Percentiles rank a stretch among this genome's conserved stretches.
Conservation (phyloP, 2,888 invertebrate species). For the Petrolisthes cinctipes region DNA sequence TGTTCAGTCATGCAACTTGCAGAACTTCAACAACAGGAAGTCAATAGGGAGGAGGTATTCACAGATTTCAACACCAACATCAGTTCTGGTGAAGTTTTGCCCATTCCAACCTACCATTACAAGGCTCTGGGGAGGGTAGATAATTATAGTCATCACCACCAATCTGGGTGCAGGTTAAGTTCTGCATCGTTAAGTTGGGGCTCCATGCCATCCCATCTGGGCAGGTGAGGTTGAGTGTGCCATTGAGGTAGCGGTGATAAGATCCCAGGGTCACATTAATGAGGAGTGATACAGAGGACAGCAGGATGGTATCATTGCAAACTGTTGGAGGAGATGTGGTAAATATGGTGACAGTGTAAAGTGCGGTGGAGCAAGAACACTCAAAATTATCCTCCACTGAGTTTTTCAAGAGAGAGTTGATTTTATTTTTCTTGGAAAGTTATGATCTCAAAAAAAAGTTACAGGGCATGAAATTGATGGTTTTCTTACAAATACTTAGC, state of each 20-base stretch:
- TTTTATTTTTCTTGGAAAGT: too few relatives aligned
- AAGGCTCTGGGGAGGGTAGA: neutral
- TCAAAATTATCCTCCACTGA: too few relatives aligned
- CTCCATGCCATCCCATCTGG: neutral
- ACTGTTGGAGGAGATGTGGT: neutral
- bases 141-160: neutral
- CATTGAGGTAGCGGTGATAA: neutral
- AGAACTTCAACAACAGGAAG: too few relatives aligned
- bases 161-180: neutral
- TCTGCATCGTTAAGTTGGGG: neutral
- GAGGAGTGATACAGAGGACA: neutral
- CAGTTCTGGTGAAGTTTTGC: too few relatives aligned
- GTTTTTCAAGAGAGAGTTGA: too few relatives aligned
- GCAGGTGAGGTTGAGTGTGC: neutral
- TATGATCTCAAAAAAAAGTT: too few relatives aligned
- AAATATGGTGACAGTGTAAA: neutral
- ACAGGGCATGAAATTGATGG: too few relatives aligned
- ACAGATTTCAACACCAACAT: too few relatives aligned
- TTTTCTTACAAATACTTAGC: too few relatives aligned
- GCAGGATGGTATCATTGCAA: neutral
- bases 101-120: neutral
- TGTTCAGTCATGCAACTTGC: too few relatives aligned
- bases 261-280: constrained; percentile 2
- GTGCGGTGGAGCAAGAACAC: too few relatives aligned
- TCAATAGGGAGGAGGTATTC: too few relatives aligned